Percentiles rank a stretch among this genome's conserved stretches.
These are phyloP conservation scores for Enteromius anoplus DNA, from an alignment of 2,797 vertebrate genomes.

Conservation along the genomic window DNA sequence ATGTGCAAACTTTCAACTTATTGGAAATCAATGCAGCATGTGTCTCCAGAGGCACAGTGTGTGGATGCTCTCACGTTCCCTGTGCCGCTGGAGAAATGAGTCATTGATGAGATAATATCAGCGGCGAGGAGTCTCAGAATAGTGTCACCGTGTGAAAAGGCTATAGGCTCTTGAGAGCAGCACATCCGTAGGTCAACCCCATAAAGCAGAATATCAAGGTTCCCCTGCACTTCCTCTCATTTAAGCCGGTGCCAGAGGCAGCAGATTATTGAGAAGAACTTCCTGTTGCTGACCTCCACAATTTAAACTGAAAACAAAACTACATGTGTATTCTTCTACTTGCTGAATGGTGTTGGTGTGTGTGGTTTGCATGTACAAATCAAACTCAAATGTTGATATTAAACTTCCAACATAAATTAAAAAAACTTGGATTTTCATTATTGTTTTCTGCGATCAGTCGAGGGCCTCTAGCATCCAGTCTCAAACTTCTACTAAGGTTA, in stretches of 20 bases:
- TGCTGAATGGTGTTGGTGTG: neutral
- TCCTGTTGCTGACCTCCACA: slow-evolving; percentile 34
- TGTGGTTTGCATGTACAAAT: neutral
- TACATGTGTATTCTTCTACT: slow-evolving; percentile 2
- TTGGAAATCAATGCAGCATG: neutral
- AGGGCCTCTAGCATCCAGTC: slow-evolving; percentile 17
- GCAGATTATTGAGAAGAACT: slow-evolving; percentile 15
- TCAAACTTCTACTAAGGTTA: slow-evolving; percentile 32
- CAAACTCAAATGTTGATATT: too few species aligned
- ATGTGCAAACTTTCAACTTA: neutral
- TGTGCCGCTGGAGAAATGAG: neutral
- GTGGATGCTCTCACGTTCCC: neutral
- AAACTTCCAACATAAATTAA: neutral
- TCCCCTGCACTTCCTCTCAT: slow-evolving; percentile 13
- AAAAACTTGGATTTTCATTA: neutral
- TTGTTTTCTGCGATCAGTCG: neutral
- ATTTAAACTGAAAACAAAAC: slow-evolving; percentile 44
- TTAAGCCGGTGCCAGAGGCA: neutral
- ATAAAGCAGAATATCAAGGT: slow-evolving; percentile 33
- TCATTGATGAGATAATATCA: slow-evolving; percentile 15
- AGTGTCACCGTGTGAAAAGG: slow-evolving; percentile 43
- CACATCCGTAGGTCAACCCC: slow-evolving; percentile 29
- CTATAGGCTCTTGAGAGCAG: neutral
- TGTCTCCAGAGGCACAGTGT: neutral
- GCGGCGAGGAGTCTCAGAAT: slow-evolving; percentile 28